Conservation (phyloP, 2,113 vertebrate genomes). For the Oenanthe melanoleuca region DNA sequence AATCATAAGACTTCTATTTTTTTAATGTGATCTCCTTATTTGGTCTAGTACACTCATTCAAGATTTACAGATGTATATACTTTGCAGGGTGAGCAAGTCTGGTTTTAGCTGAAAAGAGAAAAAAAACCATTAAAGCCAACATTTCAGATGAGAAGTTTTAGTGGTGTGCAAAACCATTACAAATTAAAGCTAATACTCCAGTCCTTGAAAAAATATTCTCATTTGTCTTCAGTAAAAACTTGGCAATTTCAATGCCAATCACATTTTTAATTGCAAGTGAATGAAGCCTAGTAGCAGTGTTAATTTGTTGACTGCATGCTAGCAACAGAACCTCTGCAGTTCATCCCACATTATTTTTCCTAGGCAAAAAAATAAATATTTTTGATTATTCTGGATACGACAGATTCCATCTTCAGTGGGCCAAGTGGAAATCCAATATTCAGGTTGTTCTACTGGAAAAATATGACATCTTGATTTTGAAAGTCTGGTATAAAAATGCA, state of each 20-base stretch:
- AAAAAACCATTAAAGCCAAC: background rate
- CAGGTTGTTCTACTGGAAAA: background rate
- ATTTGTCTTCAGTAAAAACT: background rate
- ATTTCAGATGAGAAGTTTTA: background rate
- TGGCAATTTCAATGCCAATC: background rate
- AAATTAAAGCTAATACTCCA: background rate
- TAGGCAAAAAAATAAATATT: background rate
- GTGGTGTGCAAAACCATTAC: background rate
- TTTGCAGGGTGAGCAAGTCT: background rate
- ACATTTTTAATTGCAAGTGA: background rate
- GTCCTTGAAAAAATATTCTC: background rate
- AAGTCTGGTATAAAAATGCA: background rate
- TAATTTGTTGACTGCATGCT: background rate
- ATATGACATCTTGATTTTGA: background rate
- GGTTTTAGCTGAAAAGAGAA: background rate
- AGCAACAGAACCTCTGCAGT: background rate
- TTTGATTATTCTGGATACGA: background rate
- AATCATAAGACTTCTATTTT: too few species aligned
- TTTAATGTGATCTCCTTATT: background rate
- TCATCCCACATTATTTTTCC: background rate
- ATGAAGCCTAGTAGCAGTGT: background rate
- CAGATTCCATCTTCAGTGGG: background rate
- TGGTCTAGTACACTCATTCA: background rate
- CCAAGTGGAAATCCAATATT: background rate
- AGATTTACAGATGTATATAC: background rate